These are phyloP conservation scores for Temnothorax rugatulus DNA, from an alignment of 2,888 invertebrate genomes.

Conservation along the genomic window DNA sequence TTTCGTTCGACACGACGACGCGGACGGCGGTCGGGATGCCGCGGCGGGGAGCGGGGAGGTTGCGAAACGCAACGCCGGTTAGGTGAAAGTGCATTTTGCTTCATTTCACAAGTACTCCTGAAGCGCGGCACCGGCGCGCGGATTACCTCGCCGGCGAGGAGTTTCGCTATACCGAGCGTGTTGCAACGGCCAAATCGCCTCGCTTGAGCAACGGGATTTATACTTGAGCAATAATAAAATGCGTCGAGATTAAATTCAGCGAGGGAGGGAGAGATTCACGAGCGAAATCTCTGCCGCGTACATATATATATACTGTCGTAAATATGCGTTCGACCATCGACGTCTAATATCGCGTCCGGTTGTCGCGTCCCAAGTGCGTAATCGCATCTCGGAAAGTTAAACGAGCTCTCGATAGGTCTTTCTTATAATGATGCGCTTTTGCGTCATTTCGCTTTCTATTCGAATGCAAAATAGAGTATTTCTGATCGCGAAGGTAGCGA, in stretches of 20 bases:
- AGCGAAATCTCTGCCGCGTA: slow-evolving; percentile 7
- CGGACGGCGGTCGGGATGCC: slow-evolving; percentile 35
- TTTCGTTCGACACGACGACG: slow-evolving; percentile 55
- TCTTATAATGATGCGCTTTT: neutral
- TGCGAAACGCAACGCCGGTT: slow-evolving; percentile 74
- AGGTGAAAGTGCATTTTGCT: slow-evolving; percentile 83
- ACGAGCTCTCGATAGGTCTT: neutral
- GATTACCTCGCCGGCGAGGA: slow-evolving; percentile 60
- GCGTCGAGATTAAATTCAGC: slow-evolving; percentile 42
- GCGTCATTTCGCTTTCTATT: neutral
- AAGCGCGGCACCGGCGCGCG: slow-evolving; percentile 60
- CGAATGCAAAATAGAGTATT: neutral
- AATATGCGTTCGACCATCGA: neutral
- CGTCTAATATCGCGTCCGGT: neutral
- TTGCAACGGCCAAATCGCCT: slow-evolving; percentile 65
- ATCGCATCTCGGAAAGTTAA: neutral
- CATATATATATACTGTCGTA: neutral
- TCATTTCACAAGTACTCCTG: slow-evolving; percentile 79
- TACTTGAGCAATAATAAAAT: slow-evolving; percentile 63
- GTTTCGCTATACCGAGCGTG: slow-evolving; percentile 68
- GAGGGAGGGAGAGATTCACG: neutral
- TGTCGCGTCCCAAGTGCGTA: neutral
- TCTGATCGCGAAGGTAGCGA: neutral
- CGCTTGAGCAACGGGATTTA: slow-evolving; percentile 49
- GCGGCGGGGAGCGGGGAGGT: slow-evolving; percentile 46